Evolutionary conservation across 1,140 invertebrate species (phyloP), one percentile per base, ranked within the genome.

Genomic region (Penaeus chinensis): DNA sequence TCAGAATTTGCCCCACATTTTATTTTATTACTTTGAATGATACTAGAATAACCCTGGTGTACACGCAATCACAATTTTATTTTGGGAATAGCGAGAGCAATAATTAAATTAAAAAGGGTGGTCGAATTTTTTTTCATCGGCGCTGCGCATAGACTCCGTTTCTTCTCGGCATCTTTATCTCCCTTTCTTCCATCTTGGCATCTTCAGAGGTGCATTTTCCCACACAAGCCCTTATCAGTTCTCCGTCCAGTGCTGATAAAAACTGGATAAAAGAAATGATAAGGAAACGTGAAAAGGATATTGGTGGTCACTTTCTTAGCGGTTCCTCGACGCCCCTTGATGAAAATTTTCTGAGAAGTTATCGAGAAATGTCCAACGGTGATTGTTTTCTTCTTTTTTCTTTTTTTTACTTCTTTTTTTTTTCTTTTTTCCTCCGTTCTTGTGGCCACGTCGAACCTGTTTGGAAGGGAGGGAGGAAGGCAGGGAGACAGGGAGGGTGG

Each of bases 201-300:
- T 88, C 80, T 88, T 88, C 71, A 62, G 27, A 66, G 87, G 18
- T 16, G 87, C 87, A 10, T 66, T 62, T 78, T 88, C 87, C 76
- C 81, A 62, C 87, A 88, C 87, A 83, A 79, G 87, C 87, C 87
- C 87, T 88, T 88, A 88, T 88, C 87, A 88, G 87, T 88, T 88
- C 87, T 88, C 87, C 87, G 87, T 88, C 87, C 87, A 88, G 87
- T 88, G 81, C 60, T 88, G 79, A 84, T 37, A 74, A 88, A 88
- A 88, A 88, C 87, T 88, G 87, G 87, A 82, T 83, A 84, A 88
- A 88, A 88, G 87, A 88, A 88, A 83, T 88, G 87, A 88, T 88
- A 88, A 88, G 87, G 87, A 88, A 83, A 84, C 87, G 87, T 88
- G 81, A 24, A 54, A 47, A 24, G 81, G 87, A 88, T 77, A 83